Base-by-base conservation (phyloP, 2,113 vertebrate genomes). In the Anhinga anhinga region DNA sequence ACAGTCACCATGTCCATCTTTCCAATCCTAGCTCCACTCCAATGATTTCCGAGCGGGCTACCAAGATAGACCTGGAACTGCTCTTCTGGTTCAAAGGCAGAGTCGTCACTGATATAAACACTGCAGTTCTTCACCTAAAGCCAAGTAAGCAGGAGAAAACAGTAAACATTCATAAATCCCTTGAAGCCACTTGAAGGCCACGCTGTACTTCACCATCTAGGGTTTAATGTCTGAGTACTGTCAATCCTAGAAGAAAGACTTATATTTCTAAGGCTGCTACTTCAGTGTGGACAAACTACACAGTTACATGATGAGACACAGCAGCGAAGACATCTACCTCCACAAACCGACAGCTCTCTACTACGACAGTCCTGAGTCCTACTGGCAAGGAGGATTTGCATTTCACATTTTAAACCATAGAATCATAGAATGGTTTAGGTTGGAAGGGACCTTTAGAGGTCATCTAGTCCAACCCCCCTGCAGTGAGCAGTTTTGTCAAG, bases 41-140 rank as follows among this genome's bases (percentile, higher is more conserved):
- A 99, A 53, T 99, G 99, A 96, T 99, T 99, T 23, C 99, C 99
- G 59, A 98, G 99, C 0, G 99, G 99, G 59, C 98, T 98, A 26
- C 99, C 98, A 3, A 99, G 98, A 70, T 98, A 97, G 79, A 99
- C 97, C 96, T 98, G 98, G 97, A 99, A 99, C 95, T 99, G 98
- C 84, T 99, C 99, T n/a, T 99, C 99, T 4, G 99, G 99, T 94
- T 99, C 99, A 50, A 99, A 99, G 15, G 99, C 98, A 0, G 99
- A 99, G 98, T 99, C 99, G 3, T 99, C 99, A 1, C 96, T 98
- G 95, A 99, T 97, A 42, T 94, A 96, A 44, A 99, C 97, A 0
- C 98, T 99, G 97, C 99, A 99, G 96, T 99, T 99, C 95, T 99
- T 99, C 80, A 99, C 98, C 99, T 99, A 82, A 27, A 94, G 87